Conservation (phyloP, 1,140 invertebrate species). For the Streblospio benedicti region DNA sequence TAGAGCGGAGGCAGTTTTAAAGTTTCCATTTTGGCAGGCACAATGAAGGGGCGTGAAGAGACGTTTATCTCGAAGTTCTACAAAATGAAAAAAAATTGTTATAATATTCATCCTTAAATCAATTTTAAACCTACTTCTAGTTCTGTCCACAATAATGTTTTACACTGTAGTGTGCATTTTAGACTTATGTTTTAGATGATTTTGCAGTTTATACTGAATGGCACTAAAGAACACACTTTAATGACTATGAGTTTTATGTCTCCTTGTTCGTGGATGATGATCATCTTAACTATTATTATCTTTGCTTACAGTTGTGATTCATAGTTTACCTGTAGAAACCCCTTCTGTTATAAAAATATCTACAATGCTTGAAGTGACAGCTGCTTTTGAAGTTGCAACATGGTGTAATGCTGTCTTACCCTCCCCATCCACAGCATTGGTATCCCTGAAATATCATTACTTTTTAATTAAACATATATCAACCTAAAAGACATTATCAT, state of each 20-base stretch:
- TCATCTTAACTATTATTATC: no score
- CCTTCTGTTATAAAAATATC: no score
- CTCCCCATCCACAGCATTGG: conserved; percentile 35
- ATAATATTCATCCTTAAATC: not conserved
- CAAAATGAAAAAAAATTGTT: conserved; percentile 16
- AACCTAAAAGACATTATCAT: conserved; percentile 3
- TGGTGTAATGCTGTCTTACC: conserved; percentile 40
- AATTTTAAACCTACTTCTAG: not conserved
- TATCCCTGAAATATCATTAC: conserved; percentile 29
- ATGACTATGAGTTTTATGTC: no score
- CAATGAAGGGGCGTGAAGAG: conserved; percentile 40
- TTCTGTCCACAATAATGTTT: no score
- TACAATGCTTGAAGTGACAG: no score
- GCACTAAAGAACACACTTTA: no score
- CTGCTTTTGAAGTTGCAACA: conserved; percentile 30
- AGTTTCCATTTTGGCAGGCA: conserved; percentile 39
- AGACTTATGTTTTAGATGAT: no score
- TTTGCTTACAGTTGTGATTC: no score
- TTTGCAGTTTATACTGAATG: no score
- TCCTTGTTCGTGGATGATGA: no score
- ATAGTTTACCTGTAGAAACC: no score
- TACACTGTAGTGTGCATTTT: no score
- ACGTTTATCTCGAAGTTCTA: conserved; percentile 37
- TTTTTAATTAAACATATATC: not conserved
- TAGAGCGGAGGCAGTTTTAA: conserved; percentile 27